These are phyloP conservation scores for Ditylenchus weischeri DNA, from an alignment of 2,888 invertebrate genomes.

Conservation along the genomic window DNA sequence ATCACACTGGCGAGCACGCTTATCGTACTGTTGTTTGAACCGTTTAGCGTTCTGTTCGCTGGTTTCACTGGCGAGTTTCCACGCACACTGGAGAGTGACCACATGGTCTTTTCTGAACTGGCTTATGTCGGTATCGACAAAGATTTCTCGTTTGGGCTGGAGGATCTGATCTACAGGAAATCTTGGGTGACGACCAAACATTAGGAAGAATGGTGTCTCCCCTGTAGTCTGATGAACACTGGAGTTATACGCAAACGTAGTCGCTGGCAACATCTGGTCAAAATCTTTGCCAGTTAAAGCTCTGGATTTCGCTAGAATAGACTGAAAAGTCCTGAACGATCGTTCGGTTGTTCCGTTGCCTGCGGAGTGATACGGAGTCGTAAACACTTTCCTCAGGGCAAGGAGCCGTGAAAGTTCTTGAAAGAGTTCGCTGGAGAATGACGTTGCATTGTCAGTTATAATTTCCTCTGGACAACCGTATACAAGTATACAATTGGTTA, in stretches of 20 bases:
- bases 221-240: slow-evolving; percentile 24
- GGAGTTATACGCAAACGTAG: slow-evolving; percentile 32
- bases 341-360: slow-evolving; percentile 49
- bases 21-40: slow-evolving; percentile 20
- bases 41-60: not conserved
- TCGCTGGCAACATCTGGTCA: slow-evolving; percentile 19
- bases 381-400: not conserved
- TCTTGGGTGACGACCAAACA: slow-evolving; percentile 30
- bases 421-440: slow-evolving; percentile 32
- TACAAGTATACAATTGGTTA: slow-evolving; percentile 33
- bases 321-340: slow-evolving; percentile 29
- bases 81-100: slow-evolving; percentile 15
- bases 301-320: slow-evolving; percentile 25
- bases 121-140: slow-evolving; percentile 8
- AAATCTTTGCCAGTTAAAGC: slow-evolving; percentile 23
- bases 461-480: slow-evolving; percentile 40
- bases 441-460: slow-evolving; percentile 43
- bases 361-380: slow-evolving; percentile 33
- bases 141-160: slow-evolving; percentile 6
- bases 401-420: slow-evolving; percentile 22
- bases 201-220: slow-evolving; percentile 30
- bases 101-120: slow-evolving; percentile 17
- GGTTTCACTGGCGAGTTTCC: slow-evolving; percentile 19
- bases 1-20: slow-evolving; percentile 13
- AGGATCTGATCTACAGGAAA: slow-evolving; percentile 29